phyloP scores from a whole-genome alignment of 2,888 invertebrate species.

The Troides helena region DNA sequence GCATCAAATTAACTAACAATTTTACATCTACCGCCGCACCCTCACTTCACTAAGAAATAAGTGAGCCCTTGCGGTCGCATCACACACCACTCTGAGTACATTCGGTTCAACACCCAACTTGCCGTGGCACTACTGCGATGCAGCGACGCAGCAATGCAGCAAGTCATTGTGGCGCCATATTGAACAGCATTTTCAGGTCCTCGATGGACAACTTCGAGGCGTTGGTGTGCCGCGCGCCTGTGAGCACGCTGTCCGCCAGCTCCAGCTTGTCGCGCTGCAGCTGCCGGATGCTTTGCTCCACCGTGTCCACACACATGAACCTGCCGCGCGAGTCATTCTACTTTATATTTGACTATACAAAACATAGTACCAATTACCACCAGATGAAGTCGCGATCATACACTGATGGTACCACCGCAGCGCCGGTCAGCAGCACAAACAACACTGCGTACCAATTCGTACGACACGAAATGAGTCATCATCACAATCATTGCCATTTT shows the following conservation, averaged over 20 bases:
- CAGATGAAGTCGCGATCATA: too few species aligned
- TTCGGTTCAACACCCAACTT: background rate
- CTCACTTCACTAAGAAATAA: too few species aligned
- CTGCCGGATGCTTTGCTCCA: slow-evolving; percentile 91
- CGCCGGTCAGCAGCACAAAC: too few species aligned
- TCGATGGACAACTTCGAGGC: slow-evolving; percentile 88
- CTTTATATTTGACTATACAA: too few species aligned
- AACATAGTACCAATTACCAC: too few species aligned
- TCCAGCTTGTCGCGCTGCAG: slow-evolving; percentile 90
- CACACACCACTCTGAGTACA: background rate
- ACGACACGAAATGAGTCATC: too few species aligned
- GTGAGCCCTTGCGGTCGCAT: background rate
- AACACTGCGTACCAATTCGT: too few species aligned
- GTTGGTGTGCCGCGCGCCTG: slow-evolving; percentile 82
- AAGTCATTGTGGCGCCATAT: slow-evolving; percentile 50
- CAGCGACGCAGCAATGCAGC: background rate
- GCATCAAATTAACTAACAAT: too few species aligned
- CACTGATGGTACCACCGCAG: too few species aligned
- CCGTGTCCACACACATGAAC: slow-evolving; percentile 90
- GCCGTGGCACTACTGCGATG: background rate
- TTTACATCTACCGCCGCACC: too few species aligned
- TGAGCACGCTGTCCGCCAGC: slow-evolving; percentile 88
- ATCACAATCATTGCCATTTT: too few species aligned
- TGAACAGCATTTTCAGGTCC: slow-evolving; percentile 88
- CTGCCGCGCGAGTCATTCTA: slow-evolving; percentile 56